These are phyloP conservation scores for Heteractis magnifica DNA, from an alignment of 92 coral and sea anemone genomes.

Conservation along the genomic window DNA sequence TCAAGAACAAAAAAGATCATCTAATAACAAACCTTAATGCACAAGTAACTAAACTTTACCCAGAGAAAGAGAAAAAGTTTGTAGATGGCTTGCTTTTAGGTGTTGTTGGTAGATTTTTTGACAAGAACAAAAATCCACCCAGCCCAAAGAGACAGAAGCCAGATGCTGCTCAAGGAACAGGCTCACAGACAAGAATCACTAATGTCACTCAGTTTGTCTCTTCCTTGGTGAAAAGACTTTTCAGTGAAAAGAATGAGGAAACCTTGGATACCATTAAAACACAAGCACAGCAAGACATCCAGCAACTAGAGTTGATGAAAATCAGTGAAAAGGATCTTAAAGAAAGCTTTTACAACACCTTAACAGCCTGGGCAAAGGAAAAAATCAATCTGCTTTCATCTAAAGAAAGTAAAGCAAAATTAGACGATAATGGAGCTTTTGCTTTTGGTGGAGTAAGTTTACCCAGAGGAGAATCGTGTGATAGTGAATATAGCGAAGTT, in stretches of 20 bases:
- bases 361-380: conserved; percentile 27
- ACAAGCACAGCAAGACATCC: neutral
- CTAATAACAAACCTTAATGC: conserved; percentile 26
- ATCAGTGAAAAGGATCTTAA: conserved; percentile 11
- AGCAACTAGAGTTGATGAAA: neutral
- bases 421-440: neutral
- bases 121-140: conserved; percentile 1
- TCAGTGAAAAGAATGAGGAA: conserved; percentile 24
- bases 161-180: neutral
- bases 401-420: neutral
- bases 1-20: conserved; percentile 32
- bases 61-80: conserved; percentile 29
- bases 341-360: conserved; percentile 11
- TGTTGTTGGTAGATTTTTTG: conserved; percentile 25
- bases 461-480: conserved; percentile 18
- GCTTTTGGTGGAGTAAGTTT: neutral
- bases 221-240: conserved; percentile 27
- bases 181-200: conserved; percentile 10
- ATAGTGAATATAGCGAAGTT: conserved; percentile 31
- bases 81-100: conserved; percentile 16
- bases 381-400: conserved; percentile 11
- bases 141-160: neutral
- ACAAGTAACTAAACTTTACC: conserved; percentile 34
- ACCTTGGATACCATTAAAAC: neutral
- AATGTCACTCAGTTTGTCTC: conserved; percentile 29